Percentiles rank a stretch among this genome's conserved stretches.
Evolutionary conservation across 2,113 vertebrate genomes (phyloP).

Genomic region (Melanerpes aurifrons): DNA sequence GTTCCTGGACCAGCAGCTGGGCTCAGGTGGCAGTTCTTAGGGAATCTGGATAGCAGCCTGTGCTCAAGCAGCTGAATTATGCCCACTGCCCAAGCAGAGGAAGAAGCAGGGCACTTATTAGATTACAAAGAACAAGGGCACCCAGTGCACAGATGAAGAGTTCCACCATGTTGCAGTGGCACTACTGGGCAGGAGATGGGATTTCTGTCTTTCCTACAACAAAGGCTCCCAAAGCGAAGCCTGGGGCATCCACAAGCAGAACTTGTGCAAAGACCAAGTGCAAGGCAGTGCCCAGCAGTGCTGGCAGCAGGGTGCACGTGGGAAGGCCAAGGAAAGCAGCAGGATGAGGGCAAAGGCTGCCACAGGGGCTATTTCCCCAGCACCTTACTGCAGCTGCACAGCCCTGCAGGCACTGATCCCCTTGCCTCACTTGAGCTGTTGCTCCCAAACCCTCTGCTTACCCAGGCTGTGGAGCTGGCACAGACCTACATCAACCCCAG

Average conservation of each 20-base stretch:
- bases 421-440: background rate
- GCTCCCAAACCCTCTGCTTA: background rate
- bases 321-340: background rate
- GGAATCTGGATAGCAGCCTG: background rate
- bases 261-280: background rate
- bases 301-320: background rate
- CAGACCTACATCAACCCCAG: rapidly evolving
- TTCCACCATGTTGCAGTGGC: background rate
- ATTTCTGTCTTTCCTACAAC: background rate
- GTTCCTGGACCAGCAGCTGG: background rate
- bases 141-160: background rate
- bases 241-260: background rate
- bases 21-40: background rate
- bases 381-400: rapidly evolving
- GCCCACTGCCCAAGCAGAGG: background rate
- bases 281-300: background rate
- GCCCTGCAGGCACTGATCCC: background rate
- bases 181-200: background rate
- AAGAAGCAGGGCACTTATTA: background rate
- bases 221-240: background rate
- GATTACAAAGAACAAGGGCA: background rate
- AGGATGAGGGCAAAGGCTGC: background rate
- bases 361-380: background rate
- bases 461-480: background rate
- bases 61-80: background rate